Evolutionary conservation across 2,113 vertebrate species (phyloP), one percentile per base, ranked within the genome.

Genomic region (Puffinus mauretanicus): DNA sequence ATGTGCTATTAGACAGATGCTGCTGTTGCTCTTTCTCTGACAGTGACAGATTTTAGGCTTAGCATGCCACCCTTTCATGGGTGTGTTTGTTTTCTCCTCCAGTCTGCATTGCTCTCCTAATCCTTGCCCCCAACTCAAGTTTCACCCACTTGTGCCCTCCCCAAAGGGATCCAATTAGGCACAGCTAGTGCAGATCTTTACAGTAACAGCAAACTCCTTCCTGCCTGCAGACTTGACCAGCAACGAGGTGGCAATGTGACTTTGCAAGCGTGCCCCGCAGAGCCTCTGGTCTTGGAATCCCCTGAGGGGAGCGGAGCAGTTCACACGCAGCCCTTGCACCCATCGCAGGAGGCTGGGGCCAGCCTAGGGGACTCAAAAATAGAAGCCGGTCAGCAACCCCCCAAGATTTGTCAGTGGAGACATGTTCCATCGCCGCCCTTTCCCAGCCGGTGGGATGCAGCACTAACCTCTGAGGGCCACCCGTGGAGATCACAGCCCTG

Each of bases 1-100:
- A 97, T 95, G 95, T 90, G 95, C 90, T 94, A 5, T 96, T 66
- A 95, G 94, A 88, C 88, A 95, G 96, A 97, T 92, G 94, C 94
- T 94, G 91, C 94, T 88, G 91, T 95, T 94, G 87, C 94, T 97
- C 84, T 90, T 97, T 97, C 69, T 83, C 85, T 96, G 95, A 91
- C 93, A 97, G 95, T 93, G 95, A 97, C 93, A 95, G 93, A 97
- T 96, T 94, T 90, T 64, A 91, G 81, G 70, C 70, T 81, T 52
- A 58, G 73, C 71, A n/a, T 81, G 64, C 86, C 84, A 76, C 66
- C 58, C 66, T 97, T 95, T 94, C 91, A 95, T 69, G 89, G 91
- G 70, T 40, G 88, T 95, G 93, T 94, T 96, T 95, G 95, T 97
- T 97, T 96, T 89, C 94, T 91, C 92, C 82, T 78, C 66, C 78